A percentile compares a stretch with the other conserved stretches of the same genome.
Evolutionary conservation across 2,888 invertebrate genomes (phyloP).

Genomic region (Monochamus alternatus): DNA sequence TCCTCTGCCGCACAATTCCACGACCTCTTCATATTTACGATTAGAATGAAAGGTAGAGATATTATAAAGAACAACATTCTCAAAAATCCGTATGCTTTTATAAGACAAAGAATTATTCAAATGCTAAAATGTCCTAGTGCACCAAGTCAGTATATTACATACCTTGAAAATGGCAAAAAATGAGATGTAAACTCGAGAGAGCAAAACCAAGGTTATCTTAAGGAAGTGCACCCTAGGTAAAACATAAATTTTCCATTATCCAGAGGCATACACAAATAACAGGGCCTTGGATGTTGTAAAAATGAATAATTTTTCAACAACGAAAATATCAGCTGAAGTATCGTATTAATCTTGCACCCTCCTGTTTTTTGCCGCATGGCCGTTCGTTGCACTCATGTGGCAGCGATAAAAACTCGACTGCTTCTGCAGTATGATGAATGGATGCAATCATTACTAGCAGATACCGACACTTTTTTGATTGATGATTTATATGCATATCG

Average conservation of each 20-base stretch:
- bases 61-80: too few species aligned
- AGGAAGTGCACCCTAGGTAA: constrained; percentile 34
- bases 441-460: constrained; percentile 37
- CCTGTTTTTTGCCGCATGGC: constrained; percentile 20
- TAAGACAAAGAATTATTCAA: too few species aligned
- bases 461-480: constrained; percentile 36
- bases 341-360: constrained; percentile 34
- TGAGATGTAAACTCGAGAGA: constrained; percentile 27
- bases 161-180: neutral
- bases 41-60: too few species aligned
- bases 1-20: too few species aligned
- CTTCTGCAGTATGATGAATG: constrained; percentile 34
- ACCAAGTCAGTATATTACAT: too few species aligned
- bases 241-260: constrained; percentile 37
- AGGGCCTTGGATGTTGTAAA: constrained; percentile 27
- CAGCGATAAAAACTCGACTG: constrained; percentile 37
- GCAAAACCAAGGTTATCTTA: constrained; percentile 33
- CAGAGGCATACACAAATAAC: constrained; percentile 25
- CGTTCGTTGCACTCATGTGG: constrained; percentile 37
- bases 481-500: constrained; percentile 34
- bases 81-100: too few species aligned
- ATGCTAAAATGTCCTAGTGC: too few species aligned
- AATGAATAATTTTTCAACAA: constrained; percentile 39
- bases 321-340: constrained; percentile 35
- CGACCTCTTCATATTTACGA: too few species aligned